Percentiles rank a stretch among this genome's conserved stretches.
Evolutionary conservation across 2,888 invertebrate species (phyloP).

Genomic region (Amaurobius ferox): DNA sequence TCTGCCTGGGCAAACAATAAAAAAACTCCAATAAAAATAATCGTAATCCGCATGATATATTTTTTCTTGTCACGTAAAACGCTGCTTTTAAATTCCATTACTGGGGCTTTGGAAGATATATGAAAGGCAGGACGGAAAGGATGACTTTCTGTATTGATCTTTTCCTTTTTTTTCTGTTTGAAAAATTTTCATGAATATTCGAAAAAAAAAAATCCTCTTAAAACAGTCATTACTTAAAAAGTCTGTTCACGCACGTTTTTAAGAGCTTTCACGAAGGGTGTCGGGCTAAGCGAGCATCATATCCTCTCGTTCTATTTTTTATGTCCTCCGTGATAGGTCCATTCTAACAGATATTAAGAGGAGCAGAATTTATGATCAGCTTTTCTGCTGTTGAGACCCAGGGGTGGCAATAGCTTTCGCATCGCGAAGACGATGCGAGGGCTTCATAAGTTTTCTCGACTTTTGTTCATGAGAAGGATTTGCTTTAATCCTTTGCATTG

Average conservation of each 20-base stretch:
- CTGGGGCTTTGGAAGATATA: not conserved
- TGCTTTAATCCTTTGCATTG: not conserved
- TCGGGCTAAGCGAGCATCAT: not conserved
- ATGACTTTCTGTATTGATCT: constrained; percentile 3
- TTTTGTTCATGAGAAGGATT: not conserved
- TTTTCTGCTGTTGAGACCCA: not conserved
- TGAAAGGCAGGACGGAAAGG: not conserved
- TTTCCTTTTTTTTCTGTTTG: not conserved
- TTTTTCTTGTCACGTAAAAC: constrained; percentile 9
- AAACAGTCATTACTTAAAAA: constrained; percentile 5
- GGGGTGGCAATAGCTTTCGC: not conserved
- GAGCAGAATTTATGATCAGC: not conserved
- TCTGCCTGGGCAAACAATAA: constrained; percentile 51
- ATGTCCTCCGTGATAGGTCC: not conserved
- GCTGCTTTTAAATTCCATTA: constrained; percentile 18
- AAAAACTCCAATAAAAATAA: constrained; percentile 14
- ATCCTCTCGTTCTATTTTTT: not conserved
- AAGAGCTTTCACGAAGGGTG: not conserved
- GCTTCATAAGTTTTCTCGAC: not conserved
- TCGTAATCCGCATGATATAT: not conserved
- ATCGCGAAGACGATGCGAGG: not conserved
- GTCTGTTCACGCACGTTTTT: not conserved
- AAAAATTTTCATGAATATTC: constrained; percentile 14
- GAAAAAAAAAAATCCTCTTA: not conserved
- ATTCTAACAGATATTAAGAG: not conserved